A percentile compares a stretch with the other conserved stretches of the same genome.
Evolutionary conservation across 2,113 vertebrate genomes (phyloP).

Genomic region (Sterna hirundo): DNA sequence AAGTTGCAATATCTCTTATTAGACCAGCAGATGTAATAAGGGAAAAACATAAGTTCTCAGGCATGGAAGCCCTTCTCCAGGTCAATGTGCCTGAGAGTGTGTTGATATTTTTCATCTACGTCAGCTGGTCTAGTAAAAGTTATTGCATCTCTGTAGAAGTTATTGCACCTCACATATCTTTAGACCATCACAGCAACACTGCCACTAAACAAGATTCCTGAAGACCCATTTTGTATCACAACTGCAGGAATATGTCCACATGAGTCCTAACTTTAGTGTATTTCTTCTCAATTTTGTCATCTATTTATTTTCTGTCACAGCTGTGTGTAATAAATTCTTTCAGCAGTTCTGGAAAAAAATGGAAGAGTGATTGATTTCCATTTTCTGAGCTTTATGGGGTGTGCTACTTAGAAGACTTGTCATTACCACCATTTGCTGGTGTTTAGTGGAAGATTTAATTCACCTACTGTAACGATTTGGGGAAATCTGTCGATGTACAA

Average conservation of each 20-base stretch:
- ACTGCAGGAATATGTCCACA: neutral
- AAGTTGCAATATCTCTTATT: constrained; percentile 9
- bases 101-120: constrained; percentile 22
- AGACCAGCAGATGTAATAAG: neutral
- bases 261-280: constrained; percentile 18
- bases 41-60: neutral
- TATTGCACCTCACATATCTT: constrained; percentile 12
- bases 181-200: neutral
- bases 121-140: constrained; percentile 18
- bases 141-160: constrained; percentile 15
- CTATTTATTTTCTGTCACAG: constrained; percentile 59
- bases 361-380: constrained; percentile 41
- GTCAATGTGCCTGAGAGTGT: neutral
- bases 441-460: constrained; percentile 54
- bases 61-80: neutral
- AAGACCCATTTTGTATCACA: constrained; percentile 7
- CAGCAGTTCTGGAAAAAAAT: neutral
- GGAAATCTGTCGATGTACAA: constrained; percentile 27
- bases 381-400: constrained; percentile 48
- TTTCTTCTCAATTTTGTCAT: constrained; percentile 40
- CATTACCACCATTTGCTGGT: constrained; percentile 23
- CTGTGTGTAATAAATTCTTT: constrained; percentile 49
- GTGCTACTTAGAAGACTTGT: constrained; percentile 31
- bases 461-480: constrained; percentile 35
- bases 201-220: neutral